A percentile compares a stretch with the other conserved stretches of the same genome.
Conservation (phyloP, 2,888 invertebrate species). For the Therioaphis trifolii region DNA sequence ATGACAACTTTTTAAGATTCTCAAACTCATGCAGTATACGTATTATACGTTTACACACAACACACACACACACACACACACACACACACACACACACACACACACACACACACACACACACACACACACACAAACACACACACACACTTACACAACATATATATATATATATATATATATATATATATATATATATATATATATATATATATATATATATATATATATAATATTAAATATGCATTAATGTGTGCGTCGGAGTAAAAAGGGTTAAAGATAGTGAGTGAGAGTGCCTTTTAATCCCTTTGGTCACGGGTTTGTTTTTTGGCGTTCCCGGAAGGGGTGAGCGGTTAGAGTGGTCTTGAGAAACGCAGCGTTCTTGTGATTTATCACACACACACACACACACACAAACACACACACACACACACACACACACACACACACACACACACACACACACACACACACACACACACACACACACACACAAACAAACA, state of each 20-base stretch:
- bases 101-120: too few species aligned
- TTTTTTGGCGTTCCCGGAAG: slow-evolving; percentile 51
- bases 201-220: background rate
- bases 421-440: too few species aligned
- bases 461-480: too few species aligned
- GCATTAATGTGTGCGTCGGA: slow-evolving; percentile 61
- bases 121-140: too few species aligned
- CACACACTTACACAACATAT: too few species aligned
- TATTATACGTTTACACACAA: too few species aligned
- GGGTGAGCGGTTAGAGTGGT: slow-evolving; percentile 53
- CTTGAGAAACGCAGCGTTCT: slow-evolving; percentile 58
- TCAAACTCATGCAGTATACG: background rate
- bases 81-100: too few species aligned
- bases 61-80: too few species aligned
- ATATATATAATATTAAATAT: slow-evolving; percentile 59
- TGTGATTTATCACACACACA: slow-evolving; percentile 58
- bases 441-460: too few species aligned
- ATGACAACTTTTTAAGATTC: slow-evolving; percentile 61
- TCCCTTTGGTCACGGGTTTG: slow-evolving; percentile 61
- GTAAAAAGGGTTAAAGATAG: slow-evolving; percentile 63
- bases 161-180: slow-evolving; percentile 19
- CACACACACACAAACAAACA: too few species aligned
- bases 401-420: background rate
- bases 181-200: too few species aligned
- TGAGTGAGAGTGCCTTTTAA: slow-evolving; percentile 61